A percentile compares a stretch with the other conserved stretches of the same genome.
Conservation (phyloP, 30 jellyfish, hydroid and myxozoan species). For the Sanderia malayensis region DNA sequence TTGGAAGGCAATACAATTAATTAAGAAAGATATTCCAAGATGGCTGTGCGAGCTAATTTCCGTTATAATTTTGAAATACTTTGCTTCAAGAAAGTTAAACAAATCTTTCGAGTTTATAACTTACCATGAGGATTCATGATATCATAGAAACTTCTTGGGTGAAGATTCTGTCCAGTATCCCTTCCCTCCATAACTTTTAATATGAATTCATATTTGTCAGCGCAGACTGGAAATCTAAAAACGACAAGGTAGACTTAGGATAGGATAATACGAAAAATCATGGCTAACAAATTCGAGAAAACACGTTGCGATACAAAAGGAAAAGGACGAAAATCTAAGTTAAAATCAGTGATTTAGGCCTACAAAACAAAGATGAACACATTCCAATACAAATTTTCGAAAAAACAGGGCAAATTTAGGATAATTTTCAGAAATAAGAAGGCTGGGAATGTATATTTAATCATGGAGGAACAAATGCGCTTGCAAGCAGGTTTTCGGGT, state of each 20-base stretch:
- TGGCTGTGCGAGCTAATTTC: background rate
- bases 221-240: background rate
- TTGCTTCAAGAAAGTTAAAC: background rate
- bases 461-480: conserved; percentile 83
- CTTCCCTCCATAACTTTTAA: conserved; percentile 51
- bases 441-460: conserved; percentile 20
- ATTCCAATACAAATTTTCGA: conserved; percentile 24
- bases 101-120: background rate
- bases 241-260: background rate
- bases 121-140: conserved; percentile 9
- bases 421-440: background rate
- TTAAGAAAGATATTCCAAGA: too few species aligned
- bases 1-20: too few species aligned
- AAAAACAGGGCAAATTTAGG: background rate
- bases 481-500: conserved; percentile 81
- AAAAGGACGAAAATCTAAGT: too few species aligned
- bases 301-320: too few species aligned
- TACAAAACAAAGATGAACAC: background rate
- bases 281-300: conserved; percentile 6
- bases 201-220: conserved; percentile 23
- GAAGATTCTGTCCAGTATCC: conserved; percentile 58
- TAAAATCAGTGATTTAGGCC: too few species aligned
- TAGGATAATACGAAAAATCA: conserved; percentile 1
- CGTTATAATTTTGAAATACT: background rate
- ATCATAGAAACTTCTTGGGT: conserved; percentile 50